These are phyloP conservation scores for Girardinichthys multiradiatus DNA, from an alignment of 2,113 vertebrate species.

Conservation along the genomic window DNA sequence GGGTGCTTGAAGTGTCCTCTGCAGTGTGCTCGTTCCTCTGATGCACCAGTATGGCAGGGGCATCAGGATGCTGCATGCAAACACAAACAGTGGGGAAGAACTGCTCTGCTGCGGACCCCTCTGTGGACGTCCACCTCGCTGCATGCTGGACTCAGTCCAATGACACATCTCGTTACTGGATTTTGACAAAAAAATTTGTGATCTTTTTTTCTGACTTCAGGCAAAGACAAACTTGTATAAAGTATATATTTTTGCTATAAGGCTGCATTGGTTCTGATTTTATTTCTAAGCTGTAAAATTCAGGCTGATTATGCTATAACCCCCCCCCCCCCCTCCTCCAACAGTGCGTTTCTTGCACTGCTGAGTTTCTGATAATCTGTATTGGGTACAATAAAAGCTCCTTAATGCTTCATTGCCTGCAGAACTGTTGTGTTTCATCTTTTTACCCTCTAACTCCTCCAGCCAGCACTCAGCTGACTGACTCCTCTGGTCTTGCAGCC, in stretches of 20 bases:
- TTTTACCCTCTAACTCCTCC: slow-evolving; percentile 1
- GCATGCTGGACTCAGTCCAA: slow-evolving; percentile 76
- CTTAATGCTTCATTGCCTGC: slow-evolving; percentile 75
- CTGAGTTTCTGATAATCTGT: slow-evolving; percentile 93
- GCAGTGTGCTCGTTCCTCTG: slow-evolving; percentile 62
- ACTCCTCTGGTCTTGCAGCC: slow-evolving; percentile 31
- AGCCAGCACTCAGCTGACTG: slow-evolving; percentile 48
- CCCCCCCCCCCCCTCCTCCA: slow-evolving; percentile 47
- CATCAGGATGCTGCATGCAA: slow-evolving; percentile 73
- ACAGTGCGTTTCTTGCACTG: slow-evolving; percentile 87
- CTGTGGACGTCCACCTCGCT: slow-evolving; percentile 61
- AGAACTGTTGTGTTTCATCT: slow-evolving; percentile 56
- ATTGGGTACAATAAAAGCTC: slow-evolving; percentile 97
- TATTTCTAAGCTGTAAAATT: slow-evolving; percentile 80
- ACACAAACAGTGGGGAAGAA: slow-evolving; percentile 15
- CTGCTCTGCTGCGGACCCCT: slow-evolving; percentile 35
- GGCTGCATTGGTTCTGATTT: slow-evolving; percentile 79
- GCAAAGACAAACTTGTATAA: slow-evolving; percentile 74
- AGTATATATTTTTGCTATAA: slow-evolving; percentile 86
- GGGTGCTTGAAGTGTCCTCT: slow-evolving; percentile 56
- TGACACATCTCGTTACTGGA: slow-evolving; percentile 75
- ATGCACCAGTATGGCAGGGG: slow-evolving; percentile 69
- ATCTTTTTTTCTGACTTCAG: slow-evolving; percentile 63
- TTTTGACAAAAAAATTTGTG: slow-evolving; percentile 75
- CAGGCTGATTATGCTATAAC: slow-evolving; percentile 33